Base-by-base conservation (phyloP, 2,797 vertebrate species). In the Sciaenops ocellatus region DNA sequence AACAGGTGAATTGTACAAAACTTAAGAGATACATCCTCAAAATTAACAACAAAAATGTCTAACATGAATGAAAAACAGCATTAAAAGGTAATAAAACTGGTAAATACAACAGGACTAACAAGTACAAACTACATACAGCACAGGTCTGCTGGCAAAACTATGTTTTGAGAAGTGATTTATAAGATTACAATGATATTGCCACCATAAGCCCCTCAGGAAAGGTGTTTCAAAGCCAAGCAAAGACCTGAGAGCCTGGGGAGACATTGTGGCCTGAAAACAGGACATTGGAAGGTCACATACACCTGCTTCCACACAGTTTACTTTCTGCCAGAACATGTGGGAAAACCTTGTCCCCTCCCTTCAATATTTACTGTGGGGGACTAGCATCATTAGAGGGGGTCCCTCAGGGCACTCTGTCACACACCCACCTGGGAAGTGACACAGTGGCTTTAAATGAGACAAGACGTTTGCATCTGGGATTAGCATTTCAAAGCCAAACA, bases 371-470 rank as follows among this genome's bases (percentile, higher is more conserved):
- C 90, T 76, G 84, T 83, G 80, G 82, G 85, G 84, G 78, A 73
- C 80, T 77, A 71, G 89, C 87, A 88, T 93, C 92, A 91, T 91
- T 92, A 93, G 88, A 88, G 63, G 84, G 86, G 85, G 83, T 93
- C 93, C 92, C 93, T 84, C 47, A 88, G 92, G 92, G 87, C 82
- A 84, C 81, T 83, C 90, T 92, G 92, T 93, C 93, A 94, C 77
- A 90, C 90, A 87, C 92, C 90, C 92, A 94, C 93, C 91, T 93
- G 93, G 91, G 92, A 93, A 92, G 92, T 93, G 91, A 91, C 94
- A 94, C 89, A 67, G 86, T 91, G 89, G 89, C 92, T 95, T 94
- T 94, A 93, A 94, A 95, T 93, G 91, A 94, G 93, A 93, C 90
- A 91, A 90, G 93, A 93, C 93, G 85, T 90, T 93, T 92, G 90